A percentile compares a stretch with the other conserved stretches of the same genome.
Conservation (phyloP, 2,113 vertebrate species). For the Phyllostomus discolor region DNA sequence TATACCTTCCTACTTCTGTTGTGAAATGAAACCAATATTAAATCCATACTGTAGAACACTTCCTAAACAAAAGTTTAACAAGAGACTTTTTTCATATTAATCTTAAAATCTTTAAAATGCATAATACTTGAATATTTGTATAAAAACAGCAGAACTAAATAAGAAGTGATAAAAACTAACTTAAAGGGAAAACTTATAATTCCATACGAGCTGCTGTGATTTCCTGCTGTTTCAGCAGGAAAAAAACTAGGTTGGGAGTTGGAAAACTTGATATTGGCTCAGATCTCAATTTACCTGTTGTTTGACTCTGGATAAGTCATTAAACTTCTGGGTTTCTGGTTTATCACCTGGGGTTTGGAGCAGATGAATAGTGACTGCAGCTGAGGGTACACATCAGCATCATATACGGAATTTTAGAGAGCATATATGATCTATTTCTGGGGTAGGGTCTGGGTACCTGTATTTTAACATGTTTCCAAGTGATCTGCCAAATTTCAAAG, state of each 20-base stretch:
- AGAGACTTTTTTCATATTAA: neutral
- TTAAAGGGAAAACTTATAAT: neutral
- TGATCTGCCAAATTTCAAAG: neutral
- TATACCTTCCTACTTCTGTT: neutral
- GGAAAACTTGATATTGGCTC: neutral
- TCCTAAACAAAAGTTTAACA: neutral
- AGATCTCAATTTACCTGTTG: neutral
- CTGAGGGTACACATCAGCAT: neutral
- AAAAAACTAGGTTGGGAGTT: neutral
- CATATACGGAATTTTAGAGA: neutral
- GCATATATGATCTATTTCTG: neutral
- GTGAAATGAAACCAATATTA: constrained; percentile 4
- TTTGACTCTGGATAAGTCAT: neutral
- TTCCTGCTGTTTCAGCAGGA: neutral
- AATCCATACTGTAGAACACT: neutral
- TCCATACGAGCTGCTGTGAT: neutral
- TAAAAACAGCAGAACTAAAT: neutral
- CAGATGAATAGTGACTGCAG: neutral
- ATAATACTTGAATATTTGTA: neutral
- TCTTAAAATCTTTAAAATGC: constrained; percentile 13
- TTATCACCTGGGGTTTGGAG: neutral
- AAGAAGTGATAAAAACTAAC: constrained; percentile 13
- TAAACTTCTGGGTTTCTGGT: neutral
- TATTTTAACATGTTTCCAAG: neutral
- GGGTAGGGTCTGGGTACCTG: neutral